Base-by-base conservation (phyloP, 92 coral and sea anemone genomes). In the Porites cylindrica region DNA sequence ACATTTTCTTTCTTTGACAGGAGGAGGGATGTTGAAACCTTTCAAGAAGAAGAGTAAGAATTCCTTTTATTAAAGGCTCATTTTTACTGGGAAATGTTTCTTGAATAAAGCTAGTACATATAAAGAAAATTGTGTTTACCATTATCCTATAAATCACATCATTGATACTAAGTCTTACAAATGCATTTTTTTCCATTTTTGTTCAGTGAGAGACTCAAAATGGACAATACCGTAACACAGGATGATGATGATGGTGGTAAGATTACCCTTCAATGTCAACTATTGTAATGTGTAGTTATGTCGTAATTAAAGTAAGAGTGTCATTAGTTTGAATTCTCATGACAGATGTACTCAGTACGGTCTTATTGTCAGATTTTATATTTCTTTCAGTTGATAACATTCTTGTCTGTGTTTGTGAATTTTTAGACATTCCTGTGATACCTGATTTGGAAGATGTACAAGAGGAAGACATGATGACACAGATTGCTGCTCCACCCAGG, bases 401-500 rank as follows among this genome's bases (percentile, higher is more conserved):
- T 26, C 14, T 61, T 47, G 32, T n/a, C 7, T 14, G 50, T 65
- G 20, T 50, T 11, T 26, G 3, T 77, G 1, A 32, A 17, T 23
- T 23, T 59, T 3, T 78, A 96, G 99, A 95, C 62, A 94, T 95
- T 43, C 99, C 96, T 7, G 96, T 96, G 13, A 96, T 96, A 43
- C 99, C 99, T 79, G 99, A 96, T 70, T 82, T 96, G 56, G 99
- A 96, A 74, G 99, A 96, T 81, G 98, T 96, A 3, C 98, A 94
- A 68, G 99, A 96, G 24, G 99, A 96, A 88, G 99, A 96, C 85
- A 93, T 96, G 96, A 92, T 96, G 24, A 96, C 98, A 9, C 98
- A 96, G 87, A 95, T 96, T 52, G 99, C 99, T 6, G 99, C 99
- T 47, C 99, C 99, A 4, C 99, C 99, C 9, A 96, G 99, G 99